These are phyloP conservation scores for Nanorana parkeri DNA, from an alignment of 2,113 vertebrate genomes.

Conservation along the genomic window DNA sequence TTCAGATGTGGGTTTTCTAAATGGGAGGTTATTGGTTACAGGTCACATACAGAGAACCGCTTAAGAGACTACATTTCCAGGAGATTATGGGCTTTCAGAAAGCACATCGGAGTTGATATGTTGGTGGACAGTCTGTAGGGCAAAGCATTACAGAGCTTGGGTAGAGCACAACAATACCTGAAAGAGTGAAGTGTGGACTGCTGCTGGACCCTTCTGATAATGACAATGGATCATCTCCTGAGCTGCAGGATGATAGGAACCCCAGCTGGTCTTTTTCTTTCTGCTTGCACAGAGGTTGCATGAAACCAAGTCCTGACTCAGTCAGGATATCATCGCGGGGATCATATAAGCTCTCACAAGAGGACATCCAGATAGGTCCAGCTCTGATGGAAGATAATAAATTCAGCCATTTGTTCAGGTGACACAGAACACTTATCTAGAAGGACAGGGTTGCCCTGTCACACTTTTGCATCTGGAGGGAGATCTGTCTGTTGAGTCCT, in stretches of 20 bases:
- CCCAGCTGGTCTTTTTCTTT: conserved; percentile 67
- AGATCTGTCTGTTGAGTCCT: too few relatives aligned
- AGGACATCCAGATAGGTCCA: conserved; percentile 67
- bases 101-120: too few relatives aligned
- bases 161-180: conserved; percentile 37
- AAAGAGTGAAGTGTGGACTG: conserved; percentile 29
- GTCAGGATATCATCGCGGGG: conserved; percentile 52
- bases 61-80: too few relatives aligned
- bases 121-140: too few relatives aligned
- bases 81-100: too few relatives aligned
- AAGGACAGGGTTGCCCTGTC: too few relatives aligned
- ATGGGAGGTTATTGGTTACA: too few relatives aligned
- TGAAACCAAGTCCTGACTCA: conserved; percentile 47
- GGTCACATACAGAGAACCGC: too few relatives aligned
- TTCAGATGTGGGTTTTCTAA: too few relatives aligned
- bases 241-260: conserved; percentile 55
- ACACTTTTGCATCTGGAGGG: too few relatives aligned
- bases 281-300: conserved; percentile 69
- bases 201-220: conserved; percentile 26
- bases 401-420: neutral
- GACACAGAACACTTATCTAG: too few relatives aligned
- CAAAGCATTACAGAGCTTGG: too few relatives aligned
- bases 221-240: conserved; percentile 46
- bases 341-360: conserved; percentile 71
- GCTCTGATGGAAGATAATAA: neutral